These are phyloP conservation scores for Podiceps cristatus DNA, from an alignment of 2,113 vertebrate genomes.

Conservation along the genomic window DNA sequence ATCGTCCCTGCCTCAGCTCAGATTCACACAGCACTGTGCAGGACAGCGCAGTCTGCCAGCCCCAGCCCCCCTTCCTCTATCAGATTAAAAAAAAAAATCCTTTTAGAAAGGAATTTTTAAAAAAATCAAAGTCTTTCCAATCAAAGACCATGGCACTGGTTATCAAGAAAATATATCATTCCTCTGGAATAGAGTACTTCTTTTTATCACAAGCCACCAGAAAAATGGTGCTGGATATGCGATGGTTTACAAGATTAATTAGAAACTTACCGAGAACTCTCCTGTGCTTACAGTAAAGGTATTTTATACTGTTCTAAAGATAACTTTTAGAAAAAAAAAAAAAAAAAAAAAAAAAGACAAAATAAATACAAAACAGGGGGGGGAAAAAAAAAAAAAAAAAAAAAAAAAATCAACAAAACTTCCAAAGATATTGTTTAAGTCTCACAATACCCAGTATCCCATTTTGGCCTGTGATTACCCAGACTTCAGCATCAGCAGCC, in stretches of 20 bases:
- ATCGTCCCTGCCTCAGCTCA: accelerated
- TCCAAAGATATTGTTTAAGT: not conserved
- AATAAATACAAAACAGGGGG: not conserved
- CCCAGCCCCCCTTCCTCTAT: not conserved
- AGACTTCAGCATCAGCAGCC: not conserved
- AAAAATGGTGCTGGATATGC: not conserved
- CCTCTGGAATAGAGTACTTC: not conserved
- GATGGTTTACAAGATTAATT: not conserved
- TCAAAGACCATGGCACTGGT: not conserved
- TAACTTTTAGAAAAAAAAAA: not conserved
- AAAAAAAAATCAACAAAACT: not conserved
- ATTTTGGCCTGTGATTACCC: not conserved
- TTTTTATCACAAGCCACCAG: not conserved
- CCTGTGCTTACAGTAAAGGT: not conserved
- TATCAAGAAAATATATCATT: not conserved
- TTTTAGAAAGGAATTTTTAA: not conserved
- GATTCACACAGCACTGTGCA: accelerated
- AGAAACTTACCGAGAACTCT: not conserved
- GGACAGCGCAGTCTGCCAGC: not conserved
- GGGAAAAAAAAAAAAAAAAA: too few relatives aligned
- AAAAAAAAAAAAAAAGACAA: not conserved
- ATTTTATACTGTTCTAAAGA: not conserved
- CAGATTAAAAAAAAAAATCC: not conserved
- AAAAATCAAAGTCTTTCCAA: not conserved
- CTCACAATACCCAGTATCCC: not conserved